Evolutionary conservation across 2,888 invertebrate species (phyloP).

Genomic region (Gandaritis pyraliata): DNA sequence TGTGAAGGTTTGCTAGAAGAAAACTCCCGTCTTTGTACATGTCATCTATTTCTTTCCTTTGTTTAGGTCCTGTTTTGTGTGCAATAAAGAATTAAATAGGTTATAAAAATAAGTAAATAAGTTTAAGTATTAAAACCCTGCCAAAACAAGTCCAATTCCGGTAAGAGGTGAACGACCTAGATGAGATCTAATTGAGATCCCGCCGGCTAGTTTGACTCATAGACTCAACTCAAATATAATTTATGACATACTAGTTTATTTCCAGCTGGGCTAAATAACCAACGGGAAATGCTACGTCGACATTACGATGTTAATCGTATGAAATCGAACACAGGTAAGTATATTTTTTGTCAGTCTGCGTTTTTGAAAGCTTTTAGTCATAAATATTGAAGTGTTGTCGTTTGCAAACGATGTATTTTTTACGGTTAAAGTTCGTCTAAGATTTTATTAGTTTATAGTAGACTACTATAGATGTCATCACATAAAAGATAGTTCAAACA

Average conservation of each 20-base stretch:
- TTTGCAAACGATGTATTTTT: neutral
- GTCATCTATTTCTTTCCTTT: too few relatives aligned
- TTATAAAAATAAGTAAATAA: too few relatives aligned
- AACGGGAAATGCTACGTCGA: constrained; percentile 23
- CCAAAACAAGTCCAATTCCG: too few relatives aligned
- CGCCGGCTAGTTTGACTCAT: constrained; percentile 32
- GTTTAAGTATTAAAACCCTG: too few relatives aligned
- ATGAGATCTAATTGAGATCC: constrained; percentile 28
- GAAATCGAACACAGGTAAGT: too few relatives aligned
- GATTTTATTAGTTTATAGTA: constrained; percentile 13
- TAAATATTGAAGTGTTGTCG: too few relatives aligned
- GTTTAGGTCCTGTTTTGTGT: too few relatives aligned
- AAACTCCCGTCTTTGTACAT: too few relatives aligned
- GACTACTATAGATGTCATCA: constrained; percentile 23
- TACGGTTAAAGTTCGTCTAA: neutral
- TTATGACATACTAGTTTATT: constrained; percentile 35
- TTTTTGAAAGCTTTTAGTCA: too few relatives aligned
- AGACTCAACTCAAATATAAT: constrained; percentile 34
- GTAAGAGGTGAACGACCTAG: neutral
- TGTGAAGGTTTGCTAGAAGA: too few relatives aligned
- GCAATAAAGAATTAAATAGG: too few relatives aligned
- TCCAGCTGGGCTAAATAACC: constrained; percentile 28
- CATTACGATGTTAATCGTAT: neutral
- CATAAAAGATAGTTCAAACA: constrained; percentile 21
- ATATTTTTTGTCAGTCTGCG: too few relatives aligned